These are phyloP conservation scores for Cyphomyrus plagiostoma DNA, from an alignment of 2,113 vertebrate genomes.

Conservation along the genomic window DNA sequence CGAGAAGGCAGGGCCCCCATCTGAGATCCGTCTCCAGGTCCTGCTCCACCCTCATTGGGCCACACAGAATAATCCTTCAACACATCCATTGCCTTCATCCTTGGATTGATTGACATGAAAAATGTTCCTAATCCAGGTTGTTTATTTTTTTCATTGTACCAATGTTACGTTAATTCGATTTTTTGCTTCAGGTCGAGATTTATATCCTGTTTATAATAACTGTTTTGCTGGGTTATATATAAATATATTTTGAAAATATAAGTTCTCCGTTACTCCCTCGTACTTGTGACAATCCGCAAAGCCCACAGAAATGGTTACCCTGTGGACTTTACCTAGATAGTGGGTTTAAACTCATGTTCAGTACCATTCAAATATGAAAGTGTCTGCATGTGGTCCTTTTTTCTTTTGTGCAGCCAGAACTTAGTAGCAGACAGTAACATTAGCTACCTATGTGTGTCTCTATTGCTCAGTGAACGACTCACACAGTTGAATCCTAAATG, in stretches of 20 bases:
- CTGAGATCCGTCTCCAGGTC: neutral
- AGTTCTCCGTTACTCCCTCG: neutral
- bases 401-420: neutral
- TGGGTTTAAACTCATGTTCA: neutral
- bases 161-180: neutral
- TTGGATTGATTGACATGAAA: neutral
- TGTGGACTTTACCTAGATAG: neutral
- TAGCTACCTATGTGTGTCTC: neutral
- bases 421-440: neutral
- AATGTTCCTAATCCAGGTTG: neutral
- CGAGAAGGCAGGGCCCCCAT: neutral
- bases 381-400: neutral
- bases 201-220: constrained; percentile 4
- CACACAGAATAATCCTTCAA: neutral
- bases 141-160: neutral
- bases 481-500: neutral
- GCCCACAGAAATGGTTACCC: neutral
- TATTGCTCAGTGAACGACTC: neutral
- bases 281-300: neutral
- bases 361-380: neutral
- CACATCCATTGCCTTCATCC: neutral
- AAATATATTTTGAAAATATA: neutral
- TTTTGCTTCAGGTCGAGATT: neutral
- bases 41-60: neutral
- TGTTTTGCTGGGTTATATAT: neutral